Percentiles rank a stretch among this genome's conserved stretches.
These are phyloP conservation scores for Melipona quadrifasciata DNA, from an alignment of 1,140 invertebrate species.

Conservation along the genomic window DNA sequence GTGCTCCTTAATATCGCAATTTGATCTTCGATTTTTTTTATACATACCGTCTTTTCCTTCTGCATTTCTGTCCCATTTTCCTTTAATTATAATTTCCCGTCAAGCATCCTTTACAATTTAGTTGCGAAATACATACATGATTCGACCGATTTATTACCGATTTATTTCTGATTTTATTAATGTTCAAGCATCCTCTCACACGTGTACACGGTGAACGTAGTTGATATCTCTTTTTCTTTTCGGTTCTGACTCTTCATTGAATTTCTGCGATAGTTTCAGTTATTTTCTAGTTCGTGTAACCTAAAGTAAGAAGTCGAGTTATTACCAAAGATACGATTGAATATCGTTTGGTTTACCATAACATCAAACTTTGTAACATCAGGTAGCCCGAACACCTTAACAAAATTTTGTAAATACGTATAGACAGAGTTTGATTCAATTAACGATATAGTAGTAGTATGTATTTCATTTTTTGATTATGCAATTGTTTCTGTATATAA, in stretches of 20 bases:
- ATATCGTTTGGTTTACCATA: background rate
- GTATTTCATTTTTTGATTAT: background rate
- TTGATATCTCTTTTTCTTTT: background rate
- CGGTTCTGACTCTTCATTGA: background rate
- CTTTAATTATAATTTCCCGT: too few relatives aligned
- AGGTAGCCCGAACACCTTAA: background rate
- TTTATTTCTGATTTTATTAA: background rate
- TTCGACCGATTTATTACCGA: background rate
- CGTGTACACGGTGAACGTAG: background rate
- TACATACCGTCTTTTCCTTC: background rate
- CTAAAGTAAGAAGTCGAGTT: background rate
- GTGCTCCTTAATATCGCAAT: slow-evolving; percentile 27
- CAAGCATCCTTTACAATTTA: too few relatives aligned
- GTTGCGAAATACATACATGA: background rate
- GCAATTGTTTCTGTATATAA: slow-evolving; percentile 13
- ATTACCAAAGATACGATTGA: background rate
- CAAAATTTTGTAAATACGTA: background rate
- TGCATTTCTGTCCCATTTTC: background rate
- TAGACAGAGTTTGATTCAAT: background rate
- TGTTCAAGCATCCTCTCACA: background rate
- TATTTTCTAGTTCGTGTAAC: background rate
- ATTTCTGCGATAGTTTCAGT: background rate
- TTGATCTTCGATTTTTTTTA: background rate
- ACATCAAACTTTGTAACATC: background rate
- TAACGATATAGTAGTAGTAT: background rate